Percentiles rank a stretch among this genome's conserved stretches.
phyloP scores from a whole-genome alignment of 2,113 vertebrate genomes.

The Ursus arctos region DNA sequence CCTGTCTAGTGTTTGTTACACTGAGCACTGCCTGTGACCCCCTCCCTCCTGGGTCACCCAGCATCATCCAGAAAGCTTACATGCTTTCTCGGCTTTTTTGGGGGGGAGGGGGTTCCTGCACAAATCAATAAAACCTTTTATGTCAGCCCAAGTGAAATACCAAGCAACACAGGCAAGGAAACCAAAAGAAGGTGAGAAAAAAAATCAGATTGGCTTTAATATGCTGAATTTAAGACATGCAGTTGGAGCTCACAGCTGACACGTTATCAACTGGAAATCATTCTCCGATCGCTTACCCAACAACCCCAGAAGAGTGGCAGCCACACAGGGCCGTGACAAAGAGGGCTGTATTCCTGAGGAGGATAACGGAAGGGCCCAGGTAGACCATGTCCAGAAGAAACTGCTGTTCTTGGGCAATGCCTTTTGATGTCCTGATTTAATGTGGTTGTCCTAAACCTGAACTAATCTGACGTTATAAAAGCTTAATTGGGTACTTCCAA shows the following conservation, averaged over 20 bases:
- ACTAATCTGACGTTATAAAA: slow-evolving; percentile 45
- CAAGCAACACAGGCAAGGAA: neutral
- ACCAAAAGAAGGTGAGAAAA: neutral
- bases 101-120: neutral
- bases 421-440: slow-evolving; percentile 66
- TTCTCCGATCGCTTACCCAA: slow-evolving; percentile 25
- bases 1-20: neutral
- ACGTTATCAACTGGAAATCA: slow-evolving; percentile 7
- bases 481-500: slow-evolving; percentile 67
- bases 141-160: slow-evolving; percentile 56
- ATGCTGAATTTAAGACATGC: slow-evolving; percentile 1
- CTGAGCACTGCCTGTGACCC: neutral
- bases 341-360: neutral
- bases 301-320: neutral
- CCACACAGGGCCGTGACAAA: neutral
- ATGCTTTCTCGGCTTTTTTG: neutral
- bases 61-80: neutral
- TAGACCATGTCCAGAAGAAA: neutral
- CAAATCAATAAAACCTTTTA: slow-evolving; percentile 29
- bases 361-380: neutral
- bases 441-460: slow-evolving; percentile 26
- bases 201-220: slow-evolving; percentile 28
- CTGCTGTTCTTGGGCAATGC: neutral
- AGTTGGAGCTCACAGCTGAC: slow-evolving; percentile 26
- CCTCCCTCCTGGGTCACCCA: neutral